Conservation (phyloP, 2,797 vertebrate genomes). For the Anniella stebbinsi region DNA sequence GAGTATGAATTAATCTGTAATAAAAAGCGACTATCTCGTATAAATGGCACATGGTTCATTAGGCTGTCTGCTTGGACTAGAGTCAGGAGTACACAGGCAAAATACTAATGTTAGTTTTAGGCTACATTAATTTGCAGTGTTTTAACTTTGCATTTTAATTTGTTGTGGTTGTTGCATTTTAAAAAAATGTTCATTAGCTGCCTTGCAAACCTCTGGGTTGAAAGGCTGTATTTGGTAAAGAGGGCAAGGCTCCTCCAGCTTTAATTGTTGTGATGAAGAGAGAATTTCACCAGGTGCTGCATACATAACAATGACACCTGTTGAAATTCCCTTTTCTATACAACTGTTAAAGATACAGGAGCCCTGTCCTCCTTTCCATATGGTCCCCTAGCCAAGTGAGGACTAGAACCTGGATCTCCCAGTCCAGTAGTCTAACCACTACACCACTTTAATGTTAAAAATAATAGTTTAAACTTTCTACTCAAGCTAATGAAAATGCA, state of each 20-base stretch:
- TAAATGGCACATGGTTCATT: background rate
- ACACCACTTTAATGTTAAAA: background rate
- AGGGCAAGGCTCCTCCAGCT: too few species aligned
- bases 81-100: background rate
- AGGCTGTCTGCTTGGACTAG: background rate
- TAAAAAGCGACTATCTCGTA: too few species aligned
- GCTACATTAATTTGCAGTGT: background rate
- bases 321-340: too few species aligned
- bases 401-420: too few species aligned
- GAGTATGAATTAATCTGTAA: background rate
- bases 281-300: too few species aligned
- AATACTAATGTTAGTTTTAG: background rate
- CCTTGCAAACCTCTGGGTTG: background rate
- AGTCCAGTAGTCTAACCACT: too few species aligned
- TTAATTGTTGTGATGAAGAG: too few species aligned
- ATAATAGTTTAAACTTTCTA: background rate
- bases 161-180: background rate
- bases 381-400: too few species aligned
- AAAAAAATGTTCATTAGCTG: background rate
- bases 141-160: background rate
- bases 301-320: too few species aligned
- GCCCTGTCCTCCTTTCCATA: too few species aligned
- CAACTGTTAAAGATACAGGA: too few species aligned
- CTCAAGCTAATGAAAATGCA: constrained; percentile 5
- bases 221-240: background rate